Evolutionary conservation across 2,888 invertebrate genomes (phyloP).

Genomic region (Vesta saturnalis): DNA sequence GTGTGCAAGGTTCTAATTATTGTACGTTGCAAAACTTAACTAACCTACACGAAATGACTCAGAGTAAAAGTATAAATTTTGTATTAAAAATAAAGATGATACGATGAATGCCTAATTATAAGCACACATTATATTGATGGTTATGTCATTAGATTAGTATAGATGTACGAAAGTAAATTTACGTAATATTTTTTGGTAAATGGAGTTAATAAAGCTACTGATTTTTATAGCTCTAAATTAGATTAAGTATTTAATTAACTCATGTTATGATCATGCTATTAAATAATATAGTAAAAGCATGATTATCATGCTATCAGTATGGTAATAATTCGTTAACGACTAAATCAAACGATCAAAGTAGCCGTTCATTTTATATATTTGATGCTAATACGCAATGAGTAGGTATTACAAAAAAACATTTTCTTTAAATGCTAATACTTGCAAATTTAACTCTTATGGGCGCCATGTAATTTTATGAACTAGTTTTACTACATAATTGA

Average conservation of each 20-base stretch:
- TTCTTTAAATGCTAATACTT: constrained; percentile 27
- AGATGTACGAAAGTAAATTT: not conserved
- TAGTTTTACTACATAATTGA: constrained; percentile 29
- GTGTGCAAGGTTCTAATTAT: too few species aligned
- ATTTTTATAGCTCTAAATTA: not conserved
- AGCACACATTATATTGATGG: not conserved
- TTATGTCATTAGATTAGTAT: not conserved
- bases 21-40: too few species aligned
- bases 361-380: not conserved
- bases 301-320: not conserved
- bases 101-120: not conserved
- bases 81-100: constrained; percentile 1
- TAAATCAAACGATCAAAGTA: constrained; percentile 7
- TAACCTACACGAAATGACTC: too few species aligned
- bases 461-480: constrained; percentile 35
- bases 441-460: constrained; percentile 30
- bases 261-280: not conserved
- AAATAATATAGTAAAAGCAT: not conserved
- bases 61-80: not conserved
- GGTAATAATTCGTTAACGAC: not conserved
- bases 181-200: not conserved
- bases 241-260: not conserved
- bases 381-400: not conserved
- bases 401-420: constrained; percentile 14
- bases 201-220: not conserved